Conservation (phyloP, 1,140 invertebrate genomes). For the Drosophila grimshawi region DNA sequence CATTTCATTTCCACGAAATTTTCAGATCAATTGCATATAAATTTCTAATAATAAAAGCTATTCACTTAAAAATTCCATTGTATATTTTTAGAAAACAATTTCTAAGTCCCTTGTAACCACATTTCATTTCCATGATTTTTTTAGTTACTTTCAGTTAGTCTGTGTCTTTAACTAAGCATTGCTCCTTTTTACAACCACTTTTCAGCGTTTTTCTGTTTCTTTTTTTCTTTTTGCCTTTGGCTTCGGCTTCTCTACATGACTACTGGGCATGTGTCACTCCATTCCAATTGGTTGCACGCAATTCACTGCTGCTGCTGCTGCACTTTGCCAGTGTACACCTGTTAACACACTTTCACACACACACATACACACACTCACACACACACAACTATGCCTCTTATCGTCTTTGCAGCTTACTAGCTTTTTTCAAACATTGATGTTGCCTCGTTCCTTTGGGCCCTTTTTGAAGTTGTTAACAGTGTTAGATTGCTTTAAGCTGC, state of each 20-base stretch:
- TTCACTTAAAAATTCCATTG: not conserved
- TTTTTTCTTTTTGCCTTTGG: slow-evolving; percentile 1
- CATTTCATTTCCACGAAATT: not conserved
- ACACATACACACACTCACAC: not conserved
- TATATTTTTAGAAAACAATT: not conserved
- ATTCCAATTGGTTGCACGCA: slow-evolving; percentile 49
- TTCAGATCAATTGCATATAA: not conserved
- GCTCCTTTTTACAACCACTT: slow-evolving; percentile 6
- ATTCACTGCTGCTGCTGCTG: slow-evolving; percentile 6
- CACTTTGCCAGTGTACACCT: slow-evolving; percentile 8
- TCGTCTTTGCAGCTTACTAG: slow-evolving; percentile 33
- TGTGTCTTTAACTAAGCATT: slow-evolving; percentile 11
- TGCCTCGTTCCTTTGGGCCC: slow-evolving; percentile 9
- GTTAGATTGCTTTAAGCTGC: slow-evolving; percentile 15
- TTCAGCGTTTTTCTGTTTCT: not conserved
- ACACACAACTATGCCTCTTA: not conserved
- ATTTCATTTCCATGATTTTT: not conserved
- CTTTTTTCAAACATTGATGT: slow-evolving; percentile 18
- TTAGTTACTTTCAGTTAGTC: not conserved
- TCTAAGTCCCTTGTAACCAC: slow-evolving; percentile 1
- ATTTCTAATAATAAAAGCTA: not conserved
- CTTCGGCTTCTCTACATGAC: slow-evolving; percentile 17
- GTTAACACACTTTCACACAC: slow-evolving; percentile 12
- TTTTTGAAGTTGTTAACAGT: slow-evolving; percentile 19
- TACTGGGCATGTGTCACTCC: slow-evolving; percentile 48